phyloP scores from a whole-genome alignment of 2,113 vertebrate species.

The Sylvilagus bachmani region DNA sequence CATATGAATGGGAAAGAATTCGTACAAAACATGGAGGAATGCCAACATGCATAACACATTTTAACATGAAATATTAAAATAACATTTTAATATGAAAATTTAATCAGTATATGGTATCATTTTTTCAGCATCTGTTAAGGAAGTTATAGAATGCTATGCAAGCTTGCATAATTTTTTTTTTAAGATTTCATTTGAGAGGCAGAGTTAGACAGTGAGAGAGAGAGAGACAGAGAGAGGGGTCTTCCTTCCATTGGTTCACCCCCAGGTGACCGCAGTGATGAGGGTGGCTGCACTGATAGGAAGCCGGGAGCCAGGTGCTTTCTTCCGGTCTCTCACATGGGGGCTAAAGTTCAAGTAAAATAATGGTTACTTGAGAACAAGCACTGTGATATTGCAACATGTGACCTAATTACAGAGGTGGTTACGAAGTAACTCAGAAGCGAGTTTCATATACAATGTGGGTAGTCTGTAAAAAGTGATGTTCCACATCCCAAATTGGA shows the following conservation, averaged over 20 bases:
- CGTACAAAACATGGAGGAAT: not conserved
- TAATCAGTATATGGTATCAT: not conserved
- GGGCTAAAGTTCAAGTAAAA: too few relatives aligned
- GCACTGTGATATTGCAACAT: too few relatives aligned
- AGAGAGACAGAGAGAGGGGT: too few relatives aligned
- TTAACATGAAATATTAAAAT: too few relatives aligned
- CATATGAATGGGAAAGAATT: not conserved
- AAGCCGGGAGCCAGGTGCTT: too few relatives aligned
- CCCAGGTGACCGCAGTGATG: too few relatives aligned
- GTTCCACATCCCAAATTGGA: not conserved
- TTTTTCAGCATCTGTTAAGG: not conserved
- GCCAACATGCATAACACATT: not conserved
- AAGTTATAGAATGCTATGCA: not conserved
- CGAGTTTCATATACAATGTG: not conserved
- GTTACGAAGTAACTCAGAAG: not conserved
- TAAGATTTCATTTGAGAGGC: too few relatives aligned
- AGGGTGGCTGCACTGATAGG: too few relatives aligned
- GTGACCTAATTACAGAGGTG: not conserved
- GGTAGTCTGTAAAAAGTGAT: not conserved
- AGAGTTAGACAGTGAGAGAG: too few relatives aligned
- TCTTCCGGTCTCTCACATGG: too few relatives aligned
- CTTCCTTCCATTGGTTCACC: too few relatives aligned
- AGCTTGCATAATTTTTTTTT: not conserved
- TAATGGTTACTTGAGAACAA: too few relatives aligned
- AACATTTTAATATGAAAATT: conserved; percentile 3